Conservation (phyloP, 92 coral and sea anemone species). For the Actinostola sp. region DNA sequence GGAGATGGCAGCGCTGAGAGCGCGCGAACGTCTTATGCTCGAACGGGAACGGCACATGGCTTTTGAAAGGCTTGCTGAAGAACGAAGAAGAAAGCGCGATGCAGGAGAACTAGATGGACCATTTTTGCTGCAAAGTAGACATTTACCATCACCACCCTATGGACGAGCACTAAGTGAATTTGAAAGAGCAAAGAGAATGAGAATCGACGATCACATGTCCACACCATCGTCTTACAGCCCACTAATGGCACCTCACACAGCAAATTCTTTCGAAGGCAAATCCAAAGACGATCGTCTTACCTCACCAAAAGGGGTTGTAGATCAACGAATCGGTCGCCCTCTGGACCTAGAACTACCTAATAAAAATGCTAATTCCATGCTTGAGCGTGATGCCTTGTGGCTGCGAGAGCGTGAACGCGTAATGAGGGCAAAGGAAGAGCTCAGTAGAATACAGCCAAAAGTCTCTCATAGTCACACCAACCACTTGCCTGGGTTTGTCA, state of each 20-base stretch:
- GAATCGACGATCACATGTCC: conserved; percentile 48
- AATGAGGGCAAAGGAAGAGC: conserved; percentile 62
- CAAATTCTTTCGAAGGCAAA: conserved; percentile 27
- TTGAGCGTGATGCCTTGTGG: conserved; percentile 81
- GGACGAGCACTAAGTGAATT: conserved; percentile 65
- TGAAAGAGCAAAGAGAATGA: conserved; percentile 76
- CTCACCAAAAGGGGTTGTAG: conserved; percentile 20
- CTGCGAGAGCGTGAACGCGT: conserved; percentile 77
- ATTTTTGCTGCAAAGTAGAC: conserved; percentile 56
- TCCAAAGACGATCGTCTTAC: conserved; percentile 53
- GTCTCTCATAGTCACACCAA: conserved; percentile 29
- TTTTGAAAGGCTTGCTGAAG: conserved; percentile 74
- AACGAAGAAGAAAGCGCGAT: conserved; percentile 72
- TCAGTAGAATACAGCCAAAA: conserved; percentile 59
- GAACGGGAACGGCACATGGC: conserved; percentile 72
- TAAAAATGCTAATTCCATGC: conserved; percentile 27
- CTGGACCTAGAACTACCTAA: conserved; percentile 56
- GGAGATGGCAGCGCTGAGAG: conserved; percentile 76
- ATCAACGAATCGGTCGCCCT: conserved; percentile 41
- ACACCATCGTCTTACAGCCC: conserved; percentile 31
- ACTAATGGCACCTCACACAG: conserved; percentile 27
- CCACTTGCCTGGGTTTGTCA: conserved; percentile 57
- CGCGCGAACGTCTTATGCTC: conserved; percentile 75
- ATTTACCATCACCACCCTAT: conserved; percentile 65
- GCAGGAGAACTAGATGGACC: conserved; percentile 68